Evolutionary conservation across 2,113 vertebrate species (phyloP).

Genomic region (Microtus richardsoni): DNA sequence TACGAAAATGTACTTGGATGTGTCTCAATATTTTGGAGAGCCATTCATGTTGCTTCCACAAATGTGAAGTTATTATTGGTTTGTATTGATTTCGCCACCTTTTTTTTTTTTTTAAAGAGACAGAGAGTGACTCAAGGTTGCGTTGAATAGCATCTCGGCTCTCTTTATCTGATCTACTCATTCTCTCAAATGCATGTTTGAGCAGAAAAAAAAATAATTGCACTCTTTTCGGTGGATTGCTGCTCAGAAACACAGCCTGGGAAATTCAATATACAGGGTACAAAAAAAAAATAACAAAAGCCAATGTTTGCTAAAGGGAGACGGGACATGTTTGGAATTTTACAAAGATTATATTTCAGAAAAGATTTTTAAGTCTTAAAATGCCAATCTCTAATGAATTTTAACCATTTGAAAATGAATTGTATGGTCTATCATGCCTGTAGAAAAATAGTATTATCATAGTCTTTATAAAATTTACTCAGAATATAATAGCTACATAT

Average conservation of each 20-base stretch:
- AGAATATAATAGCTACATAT: slow-evolving; percentile 46
- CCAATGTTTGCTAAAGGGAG: slow-evolving; percentile 68
- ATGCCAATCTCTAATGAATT: slow-evolving; percentile 72
- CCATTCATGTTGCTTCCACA: slow-evolving; percentile 93
- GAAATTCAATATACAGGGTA: slow-evolving; percentile 88
- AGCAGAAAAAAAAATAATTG: slow-evolving; percentile 87
- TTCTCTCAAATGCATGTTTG: slow-evolving; percentile 90
- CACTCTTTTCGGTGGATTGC: slow-evolving; percentile 88
- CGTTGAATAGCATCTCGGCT: slow-evolving; percentile 89
- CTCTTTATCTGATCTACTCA: slow-evolving; percentile 92
- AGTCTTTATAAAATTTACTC: slow-evolving; percentile 47
- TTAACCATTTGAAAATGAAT: slow-evolving; percentile 70
- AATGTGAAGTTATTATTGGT: slow-evolving; percentile 95
- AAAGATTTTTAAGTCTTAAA: slow-evolving; percentile 80
- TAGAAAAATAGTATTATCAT: slow-evolving; percentile 64
- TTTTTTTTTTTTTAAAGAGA: slow-evolving; percentile 83
- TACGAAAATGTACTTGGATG: slow-evolving; percentile 93
- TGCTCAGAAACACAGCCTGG: slow-evolving; percentile 86
- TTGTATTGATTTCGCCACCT: slow-evolving; percentile 93
- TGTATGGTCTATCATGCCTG: background rate
- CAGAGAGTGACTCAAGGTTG: slow-evolving; percentile 89
- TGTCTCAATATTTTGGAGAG: slow-evolving; percentile 96
- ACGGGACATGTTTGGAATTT: slow-evolving; percentile 76
- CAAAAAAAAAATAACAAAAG: slow-evolving; percentile 82
- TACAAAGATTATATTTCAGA: slow-evolving; percentile 75